Conservation (phyloP, 2,113 vertebrate genomes). For the Pelobates fuscus region DNA sequence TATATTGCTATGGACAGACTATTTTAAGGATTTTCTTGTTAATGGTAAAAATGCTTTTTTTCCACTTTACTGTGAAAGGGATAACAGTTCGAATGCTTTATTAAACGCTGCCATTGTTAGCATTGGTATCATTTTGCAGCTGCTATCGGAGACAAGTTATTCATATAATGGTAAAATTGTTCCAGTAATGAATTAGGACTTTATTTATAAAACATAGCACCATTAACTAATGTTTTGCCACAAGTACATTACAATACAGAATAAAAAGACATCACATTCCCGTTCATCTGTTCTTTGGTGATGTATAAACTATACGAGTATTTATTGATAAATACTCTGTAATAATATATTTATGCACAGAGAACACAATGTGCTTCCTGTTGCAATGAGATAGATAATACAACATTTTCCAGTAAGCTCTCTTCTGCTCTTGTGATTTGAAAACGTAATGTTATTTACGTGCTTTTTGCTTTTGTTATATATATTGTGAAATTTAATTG, state of each 20-base stretch:
- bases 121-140: neutral
- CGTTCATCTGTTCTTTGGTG: conserved; percentile 30
- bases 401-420: conserved; percentile 14
- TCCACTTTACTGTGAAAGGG: no score
- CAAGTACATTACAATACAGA: neutral
- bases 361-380: conserved; percentile 18
- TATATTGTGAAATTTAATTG: neutral
- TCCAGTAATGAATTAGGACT: neutral
- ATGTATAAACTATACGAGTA: conserved; percentile 22
- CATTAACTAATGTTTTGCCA: conserved; percentile 14
- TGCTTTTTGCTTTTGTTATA: neutral
- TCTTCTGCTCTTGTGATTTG: conserved; percentile 6
- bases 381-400: neutral
- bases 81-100: no score
- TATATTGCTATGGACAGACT: no score
- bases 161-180: neutral
- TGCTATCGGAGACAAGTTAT: neutral
- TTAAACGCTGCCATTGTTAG: neutral
- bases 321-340: conserved; percentile 22
- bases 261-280: conserved; percentile 4
- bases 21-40: no score
- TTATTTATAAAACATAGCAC: conserved; percentile 33
- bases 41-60: no score
- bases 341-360: conserved; percentile 24
- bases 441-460: neutral